Evolutionary conservation across 2,888 invertebrate species (phyloP).

Genomic region (Torymus texanus): DNA sequence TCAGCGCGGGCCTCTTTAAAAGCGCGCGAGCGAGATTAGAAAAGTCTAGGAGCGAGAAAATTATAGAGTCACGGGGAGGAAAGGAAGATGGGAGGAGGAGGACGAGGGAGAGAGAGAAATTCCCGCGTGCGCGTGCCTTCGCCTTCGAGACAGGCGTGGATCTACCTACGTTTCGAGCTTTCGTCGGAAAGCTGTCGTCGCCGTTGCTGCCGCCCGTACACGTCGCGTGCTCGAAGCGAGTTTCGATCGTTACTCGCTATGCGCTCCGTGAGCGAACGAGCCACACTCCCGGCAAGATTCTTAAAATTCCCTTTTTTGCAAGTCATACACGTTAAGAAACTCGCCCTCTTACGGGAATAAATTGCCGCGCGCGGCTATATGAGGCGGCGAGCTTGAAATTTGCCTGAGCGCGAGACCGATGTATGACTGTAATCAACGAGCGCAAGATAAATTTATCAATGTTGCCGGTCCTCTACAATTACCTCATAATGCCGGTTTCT

Average conservation of each 20-base stretch:
- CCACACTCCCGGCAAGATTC: not conserved
- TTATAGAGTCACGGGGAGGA: slow-evolving; percentile 33
- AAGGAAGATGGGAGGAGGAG: no score
- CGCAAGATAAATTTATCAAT: slow-evolving; percentile 27
- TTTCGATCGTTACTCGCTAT: slow-evolving; percentile 44
- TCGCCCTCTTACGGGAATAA: slow-evolving; percentile 32
- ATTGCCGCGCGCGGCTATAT: slow-evolving; percentile 3
- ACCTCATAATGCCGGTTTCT: slow-evolving; percentile 16
- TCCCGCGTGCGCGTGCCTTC: not conserved
- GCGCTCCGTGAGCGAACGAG: not conserved
- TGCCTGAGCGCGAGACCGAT: not conserved
- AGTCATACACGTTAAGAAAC: slow-evolving; percentile 39
- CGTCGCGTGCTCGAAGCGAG: slow-evolving; percentile 41
- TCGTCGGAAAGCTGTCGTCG: slow-evolving; percentile 39
- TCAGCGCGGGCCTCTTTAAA: slow-evolving; percentile 15
- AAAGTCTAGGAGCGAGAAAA: slow-evolving; percentile 36
- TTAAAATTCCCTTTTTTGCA: slow-evolving; percentile 49
- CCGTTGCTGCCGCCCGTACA: not conserved
- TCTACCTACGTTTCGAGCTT: slow-evolving; percentile 27
- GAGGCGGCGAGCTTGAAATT: slow-evolving; percentile 9
- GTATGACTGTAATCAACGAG: slow-evolving; percentile 28
- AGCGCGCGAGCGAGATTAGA: slow-evolving; percentile 35
- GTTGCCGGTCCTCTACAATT: not conserved
- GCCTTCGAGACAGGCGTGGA: not conserved
- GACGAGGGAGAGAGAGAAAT: no score